Base-by-base conservation (phyloP, 2,888 invertebrate species). In the Leptopilina drosophilae region DNA sequence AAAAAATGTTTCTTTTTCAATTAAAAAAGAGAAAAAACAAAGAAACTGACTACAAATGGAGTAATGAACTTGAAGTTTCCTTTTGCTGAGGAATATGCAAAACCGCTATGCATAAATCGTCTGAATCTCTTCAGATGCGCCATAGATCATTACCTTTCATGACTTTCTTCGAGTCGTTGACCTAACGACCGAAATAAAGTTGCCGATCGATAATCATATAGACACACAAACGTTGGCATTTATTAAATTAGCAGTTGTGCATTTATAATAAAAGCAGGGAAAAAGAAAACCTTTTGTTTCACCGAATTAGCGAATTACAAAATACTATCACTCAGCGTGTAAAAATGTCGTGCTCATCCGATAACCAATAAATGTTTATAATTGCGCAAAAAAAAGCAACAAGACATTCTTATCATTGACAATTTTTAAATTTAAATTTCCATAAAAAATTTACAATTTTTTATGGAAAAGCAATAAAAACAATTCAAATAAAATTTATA, bases 141-240 rank as follows among this genome's bases (percentile, higher is more conserved):
- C 53, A 73, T 73, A 73, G 69, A 73, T 73, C 69, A 73, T 73
- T 73, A 73, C 69, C 69, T 33, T 73, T 11, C 56, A 33, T 33
- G 49, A 73, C 33, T 73, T n/a, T 56, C 53, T 73, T 73, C 64
- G 56, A 79, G 78, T 79, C 78, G 67, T 79, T 79, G 76, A 79
- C 78, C 78, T 40, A 75, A 67, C 76, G 76, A 79, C 66, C 66
- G 76, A 79, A 80, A 77, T 77, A 80, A 77, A 73, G 49, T 15
- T 56, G 42, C 64, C 66, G 65, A 69, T 78, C 69, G 73, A 76
- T 77, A 26, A 42, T 42, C 33, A 33, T 33, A 33, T 33, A 33
- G 33, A 73, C 20, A 66, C 20, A 66, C 65, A n/a, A 42, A 33
- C 62, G 69, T 73, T 77, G 12, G 33, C 64, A 42, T 59, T 49